Evolutionary conservation across 1,140 invertebrate species (phyloP), one percentile per base, ranked within the genome.

Genomic region (Pantala flavescens): DNA sequence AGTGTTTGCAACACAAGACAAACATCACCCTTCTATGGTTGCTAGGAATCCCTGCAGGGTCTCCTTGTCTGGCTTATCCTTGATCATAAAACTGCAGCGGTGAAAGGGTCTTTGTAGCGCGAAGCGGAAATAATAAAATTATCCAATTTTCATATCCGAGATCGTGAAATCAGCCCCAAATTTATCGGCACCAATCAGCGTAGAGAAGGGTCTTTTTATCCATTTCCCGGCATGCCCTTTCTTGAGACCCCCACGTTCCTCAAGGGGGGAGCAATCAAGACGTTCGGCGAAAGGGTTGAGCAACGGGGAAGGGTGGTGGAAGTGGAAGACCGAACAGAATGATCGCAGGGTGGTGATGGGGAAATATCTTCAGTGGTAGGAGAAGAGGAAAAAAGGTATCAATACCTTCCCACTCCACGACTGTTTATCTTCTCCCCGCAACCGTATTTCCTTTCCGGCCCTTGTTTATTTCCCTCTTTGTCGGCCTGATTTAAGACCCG

Each of bases 401-500:
- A 12, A 63, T 63, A 63, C 49, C 49, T 63, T 63, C 12, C n/a
- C 49, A 3, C 49, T 21, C 12, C 5, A 1, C 49, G 49, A 63
- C 14, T 63, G 49, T 63, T 63, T 63, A 63, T 63, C n/a, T 21
- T 63, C 16, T 21, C 12, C 12, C 49, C 49, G n/a, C 49, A 63
- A 63, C 49, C 49, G n/a, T 63, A 63, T 63, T 63, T 63, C 49
- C 49, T 63, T 63, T 63, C 49, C 49, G 16, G 12, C 49, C 49
- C 49, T 63, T 63, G 49, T 63, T 63, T 63, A 63, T 63, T 21
- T 63, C 49, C 49, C 49, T 63, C 49, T 16, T 63, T 63, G 49
- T 21, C 3, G 49, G 14, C 3, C 49, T 63, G 49, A 63, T 63
- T 63, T 63, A 19, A 63, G 49, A 5, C 16, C 49, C 49, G n/a